A percentile compares a stretch with the other conserved stretches of the same genome.
Evolutionary conservation across 2,113 vertebrate genomes (phyloP).

Genomic region (Myotis lucifugus): DNA sequence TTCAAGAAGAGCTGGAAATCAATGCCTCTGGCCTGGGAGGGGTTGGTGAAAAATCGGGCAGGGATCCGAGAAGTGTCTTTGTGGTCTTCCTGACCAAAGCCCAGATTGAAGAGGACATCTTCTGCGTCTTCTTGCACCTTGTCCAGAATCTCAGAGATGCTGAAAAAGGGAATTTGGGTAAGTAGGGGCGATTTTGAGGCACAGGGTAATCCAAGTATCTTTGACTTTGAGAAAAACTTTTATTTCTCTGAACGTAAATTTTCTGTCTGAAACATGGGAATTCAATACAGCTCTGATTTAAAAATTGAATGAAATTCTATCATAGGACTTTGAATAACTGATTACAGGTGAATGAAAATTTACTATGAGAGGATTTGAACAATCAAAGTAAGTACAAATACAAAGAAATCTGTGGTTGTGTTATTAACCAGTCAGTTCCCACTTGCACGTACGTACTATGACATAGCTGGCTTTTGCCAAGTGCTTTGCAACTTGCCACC

Average conservation of each 20-base stretch:
- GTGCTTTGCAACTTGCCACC: neutral
- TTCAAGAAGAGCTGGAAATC: constrained; percentile 94
- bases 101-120: constrained; percentile 90
- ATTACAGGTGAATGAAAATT: neutral
- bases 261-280: neutral
- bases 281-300: neutral
- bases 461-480: neutral
- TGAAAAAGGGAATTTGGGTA: constrained; percentile 51
- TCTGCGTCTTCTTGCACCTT: constrained; percentile 90
- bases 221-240: constrained; percentile 18
- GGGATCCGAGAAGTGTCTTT: constrained; percentile 89
- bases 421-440: neutral
- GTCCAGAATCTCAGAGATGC: constrained; percentile 88
- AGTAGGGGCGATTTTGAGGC: neutral
- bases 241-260: constrained; percentile 10
- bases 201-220: neutral
- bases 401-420: neutral
- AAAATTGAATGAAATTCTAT: neutral
- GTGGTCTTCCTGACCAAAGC: constrained; percentile 89
- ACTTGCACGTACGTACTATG: neutral
- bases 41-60: constrained; percentile 90
- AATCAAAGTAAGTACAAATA: neutral
- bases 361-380: neutral
- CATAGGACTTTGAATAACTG: neutral
- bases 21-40: constrained; percentile 92